A percentile compares a stretch with the other conserved stretches of the same genome.
Conservation (phyloP, 2,113 vertebrate genomes). For the Rhynchomys soricoides region DNA sequence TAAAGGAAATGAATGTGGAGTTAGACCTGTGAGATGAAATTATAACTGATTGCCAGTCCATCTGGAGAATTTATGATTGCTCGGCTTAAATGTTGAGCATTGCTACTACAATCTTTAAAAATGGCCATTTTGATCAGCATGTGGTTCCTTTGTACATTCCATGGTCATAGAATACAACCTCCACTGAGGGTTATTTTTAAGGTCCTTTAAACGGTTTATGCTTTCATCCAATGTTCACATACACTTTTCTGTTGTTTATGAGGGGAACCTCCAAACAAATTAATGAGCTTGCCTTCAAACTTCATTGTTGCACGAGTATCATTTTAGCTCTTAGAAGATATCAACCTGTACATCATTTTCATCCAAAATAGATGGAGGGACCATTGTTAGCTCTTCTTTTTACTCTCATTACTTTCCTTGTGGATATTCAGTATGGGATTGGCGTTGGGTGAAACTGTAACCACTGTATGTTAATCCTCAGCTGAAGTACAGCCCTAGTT, state of each 20-base stretch:
- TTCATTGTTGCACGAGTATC: neutral
- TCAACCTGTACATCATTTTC: neutral
- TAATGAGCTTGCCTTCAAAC: neutral
- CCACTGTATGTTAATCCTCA: neutral
- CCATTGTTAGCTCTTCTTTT: neutral
- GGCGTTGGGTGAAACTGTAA: neutral
- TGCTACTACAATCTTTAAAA: conserved; percentile 33
- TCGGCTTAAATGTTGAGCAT: neutral
- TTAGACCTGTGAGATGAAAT: conserved; percentile 25
- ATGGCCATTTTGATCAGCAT: neutral
- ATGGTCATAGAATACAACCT: neutral
- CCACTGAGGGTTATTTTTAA: neutral
- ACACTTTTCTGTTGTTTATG: conserved; percentile 2
- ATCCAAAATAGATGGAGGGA: neutral
- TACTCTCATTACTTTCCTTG: neutral
- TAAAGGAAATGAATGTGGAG: conserved; percentile 46
- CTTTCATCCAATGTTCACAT: neutral
- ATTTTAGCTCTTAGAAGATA: neutral
- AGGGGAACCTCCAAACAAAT: neutral
- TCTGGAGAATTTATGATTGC: conserved; percentile 17
- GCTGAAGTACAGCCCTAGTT: neutral
- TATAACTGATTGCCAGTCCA: neutral
- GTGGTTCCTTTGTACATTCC: neutral
- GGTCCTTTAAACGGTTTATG: neutral
- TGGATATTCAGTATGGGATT: neutral